Evolutionary conservation across 2,113 vertebrate species (phyloP).

Genomic region (Smithornis capensis): DNA sequence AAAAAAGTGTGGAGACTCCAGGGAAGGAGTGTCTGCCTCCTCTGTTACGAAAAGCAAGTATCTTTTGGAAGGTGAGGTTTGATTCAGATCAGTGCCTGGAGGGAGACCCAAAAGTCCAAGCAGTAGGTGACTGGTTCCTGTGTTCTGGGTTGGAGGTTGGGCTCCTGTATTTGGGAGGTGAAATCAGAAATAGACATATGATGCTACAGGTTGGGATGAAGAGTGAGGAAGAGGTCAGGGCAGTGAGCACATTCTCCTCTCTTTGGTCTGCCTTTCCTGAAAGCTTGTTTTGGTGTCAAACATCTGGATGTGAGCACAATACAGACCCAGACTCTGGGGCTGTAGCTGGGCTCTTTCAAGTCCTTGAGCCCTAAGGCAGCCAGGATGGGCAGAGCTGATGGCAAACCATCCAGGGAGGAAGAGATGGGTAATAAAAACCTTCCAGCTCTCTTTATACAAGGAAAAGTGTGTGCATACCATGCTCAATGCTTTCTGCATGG

Average conservation of each 20-base stretch:
- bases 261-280: background rate
- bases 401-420: background rate
- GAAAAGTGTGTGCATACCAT: rapidly evolving
- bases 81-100: background rate
- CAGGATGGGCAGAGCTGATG: background rate
- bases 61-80: background rate
- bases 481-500: rapidly evolving
- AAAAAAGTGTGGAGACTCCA: no score
- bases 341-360: background rate
- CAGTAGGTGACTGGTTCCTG: background rate
- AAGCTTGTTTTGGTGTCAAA: background rate
- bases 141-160: background rate
- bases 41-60: background rate
- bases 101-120: background rate
- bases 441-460: background rate
- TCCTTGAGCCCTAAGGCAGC: background rate
- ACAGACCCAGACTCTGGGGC: background rate
- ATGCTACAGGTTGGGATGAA: background rate
- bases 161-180: rapidly evolving
- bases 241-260: background rate
- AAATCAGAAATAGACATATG: background rate
- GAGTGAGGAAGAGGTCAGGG: background rate
- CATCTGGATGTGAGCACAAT: background rate
- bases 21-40: background rate
- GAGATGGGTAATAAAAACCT: background rate